Conservation (phyloP, 2,113 vertebrate genomes). For the Embiotoca jacksoni region DNA sequence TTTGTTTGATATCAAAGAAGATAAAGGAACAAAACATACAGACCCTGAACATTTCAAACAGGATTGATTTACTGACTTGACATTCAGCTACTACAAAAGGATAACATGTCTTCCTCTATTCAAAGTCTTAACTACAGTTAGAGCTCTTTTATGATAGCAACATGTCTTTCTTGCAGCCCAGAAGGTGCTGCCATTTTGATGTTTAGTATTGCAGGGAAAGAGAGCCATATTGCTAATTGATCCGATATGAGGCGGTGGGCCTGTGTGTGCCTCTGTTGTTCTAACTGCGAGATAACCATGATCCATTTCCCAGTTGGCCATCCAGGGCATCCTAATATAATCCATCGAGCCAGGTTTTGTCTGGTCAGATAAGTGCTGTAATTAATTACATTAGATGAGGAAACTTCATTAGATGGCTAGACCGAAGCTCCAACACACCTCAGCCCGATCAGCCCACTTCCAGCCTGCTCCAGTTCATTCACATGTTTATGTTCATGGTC, state of each 20-base stretch:
- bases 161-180: not conserved
- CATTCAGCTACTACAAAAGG: conserved; percentile 1
- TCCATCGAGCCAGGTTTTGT: conserved; percentile 72
- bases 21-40: not conserved
- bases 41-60: not conserved
- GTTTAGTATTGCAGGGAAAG: conserved; percentile 15
- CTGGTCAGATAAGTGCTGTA: conserved; percentile 73
- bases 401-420: conserved; percentile 63
- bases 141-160: not conserved
- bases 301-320: conserved; percentile 73
- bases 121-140: not conserved
- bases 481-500: not conserved
- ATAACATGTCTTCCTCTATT: not conserved
- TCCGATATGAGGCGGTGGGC: conserved; percentile 67
- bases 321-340: conserved; percentile 72
- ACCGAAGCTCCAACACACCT: conserved; percentile 33
- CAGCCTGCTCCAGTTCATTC: not conserved
- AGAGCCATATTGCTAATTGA: conserved; percentile 56
- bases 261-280: conserved; percentile 62
- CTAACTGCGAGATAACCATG: conserved; percentile 68
- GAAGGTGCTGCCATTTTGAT: not conserved
- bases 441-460: conserved; percentile 6
- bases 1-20: not conserved
- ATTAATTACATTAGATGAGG: conserved; percentile 71
- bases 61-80: not conserved